Percentiles rank a stretch among this genome's conserved stretches.
Conservation (phyloP, 2,113 vertebrate genomes). For the Bubo bubo region DNA sequence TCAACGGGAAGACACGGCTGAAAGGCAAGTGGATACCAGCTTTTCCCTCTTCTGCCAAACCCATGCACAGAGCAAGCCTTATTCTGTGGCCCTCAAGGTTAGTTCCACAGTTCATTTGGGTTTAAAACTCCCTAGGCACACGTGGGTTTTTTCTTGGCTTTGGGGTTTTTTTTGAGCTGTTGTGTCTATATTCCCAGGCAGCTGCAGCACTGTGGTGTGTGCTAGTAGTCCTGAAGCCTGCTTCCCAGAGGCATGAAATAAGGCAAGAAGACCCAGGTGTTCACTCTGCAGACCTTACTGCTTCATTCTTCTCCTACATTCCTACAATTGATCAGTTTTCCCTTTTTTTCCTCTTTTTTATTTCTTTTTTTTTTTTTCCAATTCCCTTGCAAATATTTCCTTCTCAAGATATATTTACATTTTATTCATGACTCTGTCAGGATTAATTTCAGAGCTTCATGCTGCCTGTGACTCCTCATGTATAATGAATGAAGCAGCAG, state of each 20-base stretch:
- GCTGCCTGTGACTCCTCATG: conserved; percentile 62
- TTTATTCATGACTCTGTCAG: conserved; percentile 74
- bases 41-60: not conserved
- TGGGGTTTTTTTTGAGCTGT: not conserved
- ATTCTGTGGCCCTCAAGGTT: not conserved
- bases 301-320: not conserved
- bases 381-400: conserved; percentile 45
- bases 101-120: not conserved
- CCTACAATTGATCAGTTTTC: not conserved
- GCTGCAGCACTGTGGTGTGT: not conserved
- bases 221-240: not conserved
- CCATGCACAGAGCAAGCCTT: not conserved
- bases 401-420: conserved; percentile 63
- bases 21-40: not conserved
- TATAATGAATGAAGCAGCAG: conserved; percentile 75
- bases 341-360: not conserved
- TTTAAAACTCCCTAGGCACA: not conserved
- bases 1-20: not conserved
- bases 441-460: conserved; percentile 59
- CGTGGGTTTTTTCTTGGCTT: rapidly evolving
- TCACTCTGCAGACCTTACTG: not conserved
- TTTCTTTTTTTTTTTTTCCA: not conserved
- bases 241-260: not conserved
- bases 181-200: not conserved
- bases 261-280: not conserved